Evolutionary conservation across 2,113 vertebrate genomes (phyloP).

Genomic region (Camelus dromedarius): DNA sequence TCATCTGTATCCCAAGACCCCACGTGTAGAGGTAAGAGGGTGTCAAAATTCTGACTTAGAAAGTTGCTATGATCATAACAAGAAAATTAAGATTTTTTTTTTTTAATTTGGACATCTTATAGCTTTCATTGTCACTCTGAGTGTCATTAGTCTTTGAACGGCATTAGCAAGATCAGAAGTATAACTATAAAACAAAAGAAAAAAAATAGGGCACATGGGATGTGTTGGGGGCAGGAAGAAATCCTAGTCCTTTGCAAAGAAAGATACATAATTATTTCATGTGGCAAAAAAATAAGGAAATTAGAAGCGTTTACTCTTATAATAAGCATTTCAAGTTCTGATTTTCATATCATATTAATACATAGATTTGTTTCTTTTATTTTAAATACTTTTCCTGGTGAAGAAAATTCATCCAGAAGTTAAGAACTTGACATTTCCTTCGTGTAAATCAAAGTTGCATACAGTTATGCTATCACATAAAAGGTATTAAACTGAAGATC

Average conservation of each 20-base stretch:
- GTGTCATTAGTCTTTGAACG: neutral
- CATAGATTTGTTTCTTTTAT: neutral
- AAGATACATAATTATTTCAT: neutral
- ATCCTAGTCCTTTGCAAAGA: neutral
- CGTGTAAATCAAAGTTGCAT: slow-evolving; percentile 39
- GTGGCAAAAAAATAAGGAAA: neutral
- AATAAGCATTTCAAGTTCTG: neutral
- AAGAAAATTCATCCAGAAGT: neutral
- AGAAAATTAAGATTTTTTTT: neutral
- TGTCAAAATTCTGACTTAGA: neutral
- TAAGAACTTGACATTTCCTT: neutral
- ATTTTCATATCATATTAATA: neutral
- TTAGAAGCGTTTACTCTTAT: neutral
- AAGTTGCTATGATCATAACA: neutral
- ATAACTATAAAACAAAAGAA: neutral
- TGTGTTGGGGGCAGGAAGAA: rapidly evolving
- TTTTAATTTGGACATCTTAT: neutral
- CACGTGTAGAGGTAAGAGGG: neutral
- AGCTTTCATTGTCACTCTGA: neutral
- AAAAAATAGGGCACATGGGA: rapidly evolving
- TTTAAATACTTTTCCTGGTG: neutral
- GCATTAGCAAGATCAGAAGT: neutral
- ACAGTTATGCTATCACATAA: slow-evolving; percentile 33
- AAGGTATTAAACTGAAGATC: neutral
- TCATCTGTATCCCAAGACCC: neutral